Base-by-base conservation (phyloP, 2,113 vertebrate genomes). In the Gulo gulo region DNA sequence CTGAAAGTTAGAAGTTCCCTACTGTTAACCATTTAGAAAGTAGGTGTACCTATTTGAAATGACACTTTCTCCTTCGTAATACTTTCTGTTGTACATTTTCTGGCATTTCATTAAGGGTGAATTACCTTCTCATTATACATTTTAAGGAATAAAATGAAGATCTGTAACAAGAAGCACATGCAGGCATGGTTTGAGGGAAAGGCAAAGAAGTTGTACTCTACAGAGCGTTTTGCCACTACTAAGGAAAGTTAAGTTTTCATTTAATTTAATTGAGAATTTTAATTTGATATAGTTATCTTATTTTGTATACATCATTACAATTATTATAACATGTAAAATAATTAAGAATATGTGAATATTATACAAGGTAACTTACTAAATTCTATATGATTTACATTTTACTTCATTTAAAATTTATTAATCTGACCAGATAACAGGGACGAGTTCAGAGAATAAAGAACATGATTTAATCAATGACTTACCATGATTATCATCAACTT, bases 1-100 rank as follows among this genome's bases (percentile, higher is more conserved):
- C 7, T 94, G 10, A 63, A 61, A 93, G 65, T 92, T 85, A 94
- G 24, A 97, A 86, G 45, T 84, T 85, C 26, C 50, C 71, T 89
- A 90, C 71, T 81, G 57, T 61, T 95, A 94, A 85, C 74, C 61
- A 81, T 95, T 98, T 91, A 94, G 80, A 95, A 93, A 96, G 36
- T 73, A 92, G 55, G 61, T 80, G 82, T 83, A 92, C 57, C 39
- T 94, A 79, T 97, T 96, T 92, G 45, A 97, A 97, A 74, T n/a
- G 31, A 42, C 39, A 85, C 20, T 42, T 88, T 88, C 86, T 47
- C 11, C 80, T 94, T 98, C 71, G 24, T 93, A 88, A 63, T 94
- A 57, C 24, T 95, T 96, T 95, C 85, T 97, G 42, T 34, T 91
- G 90, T 88, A 78, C 13, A 84, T 55, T 71, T 88, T 36, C 65